These are phyloP conservation scores for Tinea pellionella DNA, from an alignment of 2,888 invertebrate species.

Conservation along the genomic window DNA sequence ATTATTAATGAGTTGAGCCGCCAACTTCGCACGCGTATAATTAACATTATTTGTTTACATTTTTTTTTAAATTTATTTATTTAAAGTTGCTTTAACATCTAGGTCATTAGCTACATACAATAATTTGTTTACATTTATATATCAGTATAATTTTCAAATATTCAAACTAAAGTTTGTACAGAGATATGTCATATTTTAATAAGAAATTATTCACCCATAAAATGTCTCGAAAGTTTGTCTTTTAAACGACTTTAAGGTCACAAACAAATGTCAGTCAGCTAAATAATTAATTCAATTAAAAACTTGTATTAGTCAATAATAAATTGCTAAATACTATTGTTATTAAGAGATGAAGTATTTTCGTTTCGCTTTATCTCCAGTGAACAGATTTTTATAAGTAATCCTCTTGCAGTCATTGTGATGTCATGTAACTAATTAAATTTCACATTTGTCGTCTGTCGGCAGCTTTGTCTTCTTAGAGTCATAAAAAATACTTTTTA, in stretches of 20 bases:
- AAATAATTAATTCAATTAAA: neutral
- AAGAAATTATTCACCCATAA: neutral
- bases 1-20: too few relatives aligned
- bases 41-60: too few relatives aligned
- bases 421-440: slow-evolving; percentile 3
- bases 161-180: neutral
- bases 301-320: neutral
- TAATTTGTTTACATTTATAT: too few relatives aligned
- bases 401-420: neutral
- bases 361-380: neutral
- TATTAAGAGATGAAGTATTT: neutral
- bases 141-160: neutral
- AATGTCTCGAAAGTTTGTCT: slow-evolving; percentile 2
- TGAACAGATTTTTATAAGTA: neutral
- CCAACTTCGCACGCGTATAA: too few relatives aligned
- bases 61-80: too few relatives aligned
- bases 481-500: neutral
- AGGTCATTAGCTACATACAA: too few relatives aligned
- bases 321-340: neutral
- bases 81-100: too few relatives aligned
- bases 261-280: neutral
- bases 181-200: neutral
- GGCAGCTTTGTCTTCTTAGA: neutral
- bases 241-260: neutral
- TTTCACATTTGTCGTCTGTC: neutral